Evolutionary conservation across 2,113 vertebrate species (phyloP).

Genomic region (Nesogale talazaci): DNA sequence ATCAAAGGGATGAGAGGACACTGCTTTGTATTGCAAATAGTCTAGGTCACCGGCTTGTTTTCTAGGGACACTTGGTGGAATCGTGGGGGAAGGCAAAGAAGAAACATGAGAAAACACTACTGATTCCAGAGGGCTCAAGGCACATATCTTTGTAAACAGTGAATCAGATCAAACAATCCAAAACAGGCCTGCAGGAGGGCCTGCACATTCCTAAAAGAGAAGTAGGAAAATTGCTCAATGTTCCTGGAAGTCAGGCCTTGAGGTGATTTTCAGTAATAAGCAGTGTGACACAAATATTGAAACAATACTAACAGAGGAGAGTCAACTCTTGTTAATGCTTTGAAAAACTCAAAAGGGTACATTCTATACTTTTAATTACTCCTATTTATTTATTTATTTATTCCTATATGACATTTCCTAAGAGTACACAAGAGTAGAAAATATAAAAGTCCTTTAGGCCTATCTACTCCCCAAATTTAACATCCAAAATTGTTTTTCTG

Average conservation of each 20-base stretch:
- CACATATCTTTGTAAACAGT: neutral
- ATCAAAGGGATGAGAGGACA: neutral
- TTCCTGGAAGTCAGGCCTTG: neutral
- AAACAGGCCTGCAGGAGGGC: neutral
- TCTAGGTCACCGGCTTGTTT: neutral
- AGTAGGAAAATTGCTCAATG: neutral
- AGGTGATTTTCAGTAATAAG: conserved; percentile 36
- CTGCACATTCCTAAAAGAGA: neutral
- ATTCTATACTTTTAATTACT: neutral
- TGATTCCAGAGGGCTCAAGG: neutral
- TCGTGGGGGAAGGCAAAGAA: neutral
- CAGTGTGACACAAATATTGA: conserved; percentile 46
- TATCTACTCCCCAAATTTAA: neutral
- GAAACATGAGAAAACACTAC: neutral
- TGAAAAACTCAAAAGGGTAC: neutral
- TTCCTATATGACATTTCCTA: neutral
- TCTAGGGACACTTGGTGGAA: neutral
- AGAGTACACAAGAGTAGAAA: neutral
- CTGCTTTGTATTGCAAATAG: neutral
- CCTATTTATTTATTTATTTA: neutral
- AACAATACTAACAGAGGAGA: conserved; percentile 3
- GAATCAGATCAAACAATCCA: conserved; percentile 21
- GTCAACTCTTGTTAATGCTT: neutral
- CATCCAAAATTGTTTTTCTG: neutral
- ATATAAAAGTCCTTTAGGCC: neutral